Conservation (phyloP, 2,113 vertebrate species). For the Eurystomus gularis region DNA sequence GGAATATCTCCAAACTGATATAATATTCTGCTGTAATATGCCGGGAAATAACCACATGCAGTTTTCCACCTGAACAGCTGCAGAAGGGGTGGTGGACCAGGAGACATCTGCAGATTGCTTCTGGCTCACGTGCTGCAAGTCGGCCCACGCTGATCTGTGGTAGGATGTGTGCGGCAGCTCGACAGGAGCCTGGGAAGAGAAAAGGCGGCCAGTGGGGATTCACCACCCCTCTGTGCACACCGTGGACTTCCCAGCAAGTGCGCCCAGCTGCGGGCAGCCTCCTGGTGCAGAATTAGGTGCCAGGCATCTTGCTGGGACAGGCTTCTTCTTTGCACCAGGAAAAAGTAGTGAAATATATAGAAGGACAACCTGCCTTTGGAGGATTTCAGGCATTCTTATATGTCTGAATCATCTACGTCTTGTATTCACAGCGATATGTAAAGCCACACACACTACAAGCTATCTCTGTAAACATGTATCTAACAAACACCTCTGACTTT, state of each 20-base stretch:
- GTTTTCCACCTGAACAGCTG: neutral
- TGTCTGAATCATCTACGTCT: neutral
- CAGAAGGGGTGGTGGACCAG: neutral
- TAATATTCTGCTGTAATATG: too few species aligned
- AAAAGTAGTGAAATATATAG: neutral
- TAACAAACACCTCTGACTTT: neutral
- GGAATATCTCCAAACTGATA: neutral
- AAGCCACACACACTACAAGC: neutral
- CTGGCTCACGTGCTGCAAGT: fast-evolving
- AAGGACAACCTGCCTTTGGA: neutral
- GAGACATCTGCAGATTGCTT: neutral
- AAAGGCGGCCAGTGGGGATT: fast-evolving
- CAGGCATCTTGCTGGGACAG: neutral
- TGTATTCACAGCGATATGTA: neutral
- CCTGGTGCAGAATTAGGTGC: neutral
- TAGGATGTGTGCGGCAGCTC: fast-evolving
- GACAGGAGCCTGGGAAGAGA: neutral
- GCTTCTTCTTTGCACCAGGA: neutral
- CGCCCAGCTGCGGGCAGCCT: neutral
- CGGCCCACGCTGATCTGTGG: fast-evolving
- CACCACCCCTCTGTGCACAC: fast-evolving
- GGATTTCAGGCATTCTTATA: neutral
- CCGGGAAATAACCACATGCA: fast-evolving
- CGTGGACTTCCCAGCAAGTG: neutral
- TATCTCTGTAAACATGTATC: neutral